Evolutionary conservation across 1,140 invertebrate genomes (phyloP).

Genomic region (Mycetomoellerius zeteki): DNA sequence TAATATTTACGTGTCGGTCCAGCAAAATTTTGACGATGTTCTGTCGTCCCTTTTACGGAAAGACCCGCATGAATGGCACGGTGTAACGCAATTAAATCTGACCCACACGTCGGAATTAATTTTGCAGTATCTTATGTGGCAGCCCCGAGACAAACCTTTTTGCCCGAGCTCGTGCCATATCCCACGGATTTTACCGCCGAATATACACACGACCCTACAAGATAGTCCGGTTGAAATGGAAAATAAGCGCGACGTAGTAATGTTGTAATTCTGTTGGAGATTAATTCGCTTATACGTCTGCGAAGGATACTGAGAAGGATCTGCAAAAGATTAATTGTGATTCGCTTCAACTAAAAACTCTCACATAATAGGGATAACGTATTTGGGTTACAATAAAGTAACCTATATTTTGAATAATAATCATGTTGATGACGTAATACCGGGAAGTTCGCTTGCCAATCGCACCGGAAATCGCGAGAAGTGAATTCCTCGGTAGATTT

Average conservation of each 20-base stretch:
- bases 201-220: not conserved
- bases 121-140: conserved; percentile 40
- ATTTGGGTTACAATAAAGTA: not conserved
- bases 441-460: not conserved
- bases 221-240: conserved; percentile 1
- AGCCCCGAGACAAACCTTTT: not conserved
- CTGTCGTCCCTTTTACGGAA: not conserved
- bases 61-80: not conserved
- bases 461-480: conserved; percentile 1
- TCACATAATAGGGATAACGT: not conserved
- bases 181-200: not conserved
- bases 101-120: conserved; percentile 65
- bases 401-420: not conserved
- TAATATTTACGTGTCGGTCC: not conserved
- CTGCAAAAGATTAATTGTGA: not conserved
- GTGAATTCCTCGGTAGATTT: not conserved
- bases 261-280: conserved; percentile 47
- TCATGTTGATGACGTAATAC: not conserved
- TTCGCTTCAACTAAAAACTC: not conserved
- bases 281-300: conserved; percentile 44
- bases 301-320: not conserved
- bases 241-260: conserved; percentile 31
- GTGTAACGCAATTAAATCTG: conserved; percentile 67
- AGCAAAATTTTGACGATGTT: not conserved
- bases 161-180: not conserved